Percentiles rank a stretch among this genome's conserved stretches.
Conservation (phyloP, 2,888 invertebrate species). For the Tridacna crocea region DNA sequence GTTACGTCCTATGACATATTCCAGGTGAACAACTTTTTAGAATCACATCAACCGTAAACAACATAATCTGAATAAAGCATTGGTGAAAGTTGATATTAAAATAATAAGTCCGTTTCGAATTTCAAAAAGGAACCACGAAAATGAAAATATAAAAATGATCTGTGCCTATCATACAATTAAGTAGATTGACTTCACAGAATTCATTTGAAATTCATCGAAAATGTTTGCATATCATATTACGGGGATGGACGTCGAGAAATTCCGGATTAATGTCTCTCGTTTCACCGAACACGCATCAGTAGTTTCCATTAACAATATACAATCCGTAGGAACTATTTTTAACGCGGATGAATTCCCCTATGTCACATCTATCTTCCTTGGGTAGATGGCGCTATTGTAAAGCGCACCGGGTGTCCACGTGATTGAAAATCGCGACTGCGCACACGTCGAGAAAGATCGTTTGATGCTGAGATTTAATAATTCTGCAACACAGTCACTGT, state of each 20-base stretch:
- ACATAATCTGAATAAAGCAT: not conserved
- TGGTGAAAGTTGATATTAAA: not conserved
- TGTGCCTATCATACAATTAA: constrained; percentile 34
- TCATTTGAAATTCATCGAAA: constrained; percentile 34
- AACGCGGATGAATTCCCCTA: constrained; percentile 59
- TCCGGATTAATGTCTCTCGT: constrained; percentile 29
- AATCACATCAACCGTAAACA: not conserved
- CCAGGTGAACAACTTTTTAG: not conserved
- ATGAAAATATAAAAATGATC: constrained; percentile 16
- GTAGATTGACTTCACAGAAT: constrained; percentile 36
- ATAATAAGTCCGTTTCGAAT: not conserved
- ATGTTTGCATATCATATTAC: constrained; percentile 44
- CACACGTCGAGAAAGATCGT: constrained; percentile 51
- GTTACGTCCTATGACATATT: too few species aligned
- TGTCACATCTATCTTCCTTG: constrained; percentile 63
- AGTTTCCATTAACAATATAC: constrained; percentile 41
- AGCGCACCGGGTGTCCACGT: constrained; percentile 51
- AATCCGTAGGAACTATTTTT: constrained; percentile 55
- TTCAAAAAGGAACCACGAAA: constrained; percentile 5
- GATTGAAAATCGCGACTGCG: constrained; percentile 60
- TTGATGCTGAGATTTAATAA: constrained; percentile 64
- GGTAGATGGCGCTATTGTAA: constrained; percentile 50
- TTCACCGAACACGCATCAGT: constrained; percentile 34
- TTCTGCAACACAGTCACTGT: constrained; percentile 54
- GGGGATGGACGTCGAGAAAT: constrained; percentile 29